phyloP scores from a whole-genome alignment of 2,797 vertebrate species.

The Ficedula albicollis region DNA sequence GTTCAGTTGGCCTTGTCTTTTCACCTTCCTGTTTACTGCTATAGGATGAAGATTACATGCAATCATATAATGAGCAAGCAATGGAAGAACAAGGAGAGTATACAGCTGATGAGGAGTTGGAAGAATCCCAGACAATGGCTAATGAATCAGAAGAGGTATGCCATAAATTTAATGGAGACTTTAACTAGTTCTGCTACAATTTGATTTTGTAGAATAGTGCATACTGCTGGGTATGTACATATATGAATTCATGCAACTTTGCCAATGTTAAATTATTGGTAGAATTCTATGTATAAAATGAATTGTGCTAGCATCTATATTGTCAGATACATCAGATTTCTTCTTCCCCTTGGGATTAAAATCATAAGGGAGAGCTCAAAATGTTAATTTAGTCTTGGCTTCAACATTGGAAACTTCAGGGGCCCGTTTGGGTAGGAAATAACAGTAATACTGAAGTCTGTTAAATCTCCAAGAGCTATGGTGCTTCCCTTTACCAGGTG shows the following conservation, averaged over 20 bases:
- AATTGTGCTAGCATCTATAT: not conserved
- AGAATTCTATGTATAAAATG: not conserved
- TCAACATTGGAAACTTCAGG: not conserved
- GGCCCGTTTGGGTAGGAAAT: not conserved
- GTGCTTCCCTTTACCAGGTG: not conserved
- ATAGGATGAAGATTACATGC: slow-evolving; percentile 88
- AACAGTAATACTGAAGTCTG: not conserved
- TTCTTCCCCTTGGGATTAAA: not conserved
- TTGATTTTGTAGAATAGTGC: not conserved
- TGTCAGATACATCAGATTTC: not conserved
- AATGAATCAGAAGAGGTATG: slow-evolving; percentile 86
- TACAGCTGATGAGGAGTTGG: slow-evolving; percentile 75
- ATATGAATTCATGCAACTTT: not conserved
- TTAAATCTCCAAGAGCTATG: not conserved
- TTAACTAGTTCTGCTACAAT: not conserved
- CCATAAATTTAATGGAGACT: not conserved
- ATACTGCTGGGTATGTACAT: not conserved
- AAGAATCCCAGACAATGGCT: slow-evolving; percentile 71
- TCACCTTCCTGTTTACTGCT: not conserved
- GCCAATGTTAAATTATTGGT: not conserved
- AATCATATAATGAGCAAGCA: slow-evolving; percentile 77
- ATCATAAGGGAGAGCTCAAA: not conserved
- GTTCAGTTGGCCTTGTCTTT: not conserved
- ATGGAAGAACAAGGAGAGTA: slow-evolving; percentile 72
- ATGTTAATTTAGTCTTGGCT: not conserved